Conservation (phyloP, 2,113 vertebrate genomes). For the Percina caprodes region DNA sequence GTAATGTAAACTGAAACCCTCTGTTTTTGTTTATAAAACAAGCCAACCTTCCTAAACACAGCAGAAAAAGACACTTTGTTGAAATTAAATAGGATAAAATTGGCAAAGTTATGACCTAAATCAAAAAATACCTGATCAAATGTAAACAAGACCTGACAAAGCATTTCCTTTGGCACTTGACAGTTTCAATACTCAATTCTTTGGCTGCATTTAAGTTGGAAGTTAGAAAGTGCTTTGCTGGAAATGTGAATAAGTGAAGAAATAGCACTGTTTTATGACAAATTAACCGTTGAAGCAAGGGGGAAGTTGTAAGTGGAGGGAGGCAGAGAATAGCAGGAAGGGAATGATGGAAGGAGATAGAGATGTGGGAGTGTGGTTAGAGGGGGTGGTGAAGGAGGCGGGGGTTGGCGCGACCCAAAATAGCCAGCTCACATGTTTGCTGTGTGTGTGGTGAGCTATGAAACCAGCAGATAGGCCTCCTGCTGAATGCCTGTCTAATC, state of each 20-base stretch:
- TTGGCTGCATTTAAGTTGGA: background rate
- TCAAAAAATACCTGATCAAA: background rate
- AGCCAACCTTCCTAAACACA: background rate
- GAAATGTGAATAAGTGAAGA: constrained; percentile 10
- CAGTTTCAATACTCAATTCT: background rate
- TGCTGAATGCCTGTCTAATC: constrained; percentile 64
- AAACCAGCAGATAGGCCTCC: constrained; percentile 55
- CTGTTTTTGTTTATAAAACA: background rate
- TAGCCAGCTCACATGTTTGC: constrained; percentile 78
- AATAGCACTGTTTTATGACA: constrained; percentile 2
- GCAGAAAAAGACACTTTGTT: too few relatives aligned
- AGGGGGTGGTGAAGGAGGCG: constrained; percentile 18
- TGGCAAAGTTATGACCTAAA: background rate
- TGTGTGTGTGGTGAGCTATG: constrained; percentile 62
- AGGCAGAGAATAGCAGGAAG: constrained; percentile 61
- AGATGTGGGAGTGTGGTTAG: constrained; percentile 70
- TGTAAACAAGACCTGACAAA: background rate
- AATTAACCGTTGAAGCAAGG: constrained; percentile 16
- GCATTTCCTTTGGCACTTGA: background rate
- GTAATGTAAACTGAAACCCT: background rate
- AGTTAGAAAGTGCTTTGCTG: background rate
- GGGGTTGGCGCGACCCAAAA: constrained; percentile 65
- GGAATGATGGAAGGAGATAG: constrained; percentile 72
- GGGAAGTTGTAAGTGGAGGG: constrained; percentile 48
- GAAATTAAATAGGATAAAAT: background rate